Percentiles rank a stretch among this genome's conserved stretches.
These are phyloP conservation scores for Ophiothrix spiculata DNA, from an alignment of 35 echinoderm and acorn worm species.

Conservation along the genomic window DNA sequence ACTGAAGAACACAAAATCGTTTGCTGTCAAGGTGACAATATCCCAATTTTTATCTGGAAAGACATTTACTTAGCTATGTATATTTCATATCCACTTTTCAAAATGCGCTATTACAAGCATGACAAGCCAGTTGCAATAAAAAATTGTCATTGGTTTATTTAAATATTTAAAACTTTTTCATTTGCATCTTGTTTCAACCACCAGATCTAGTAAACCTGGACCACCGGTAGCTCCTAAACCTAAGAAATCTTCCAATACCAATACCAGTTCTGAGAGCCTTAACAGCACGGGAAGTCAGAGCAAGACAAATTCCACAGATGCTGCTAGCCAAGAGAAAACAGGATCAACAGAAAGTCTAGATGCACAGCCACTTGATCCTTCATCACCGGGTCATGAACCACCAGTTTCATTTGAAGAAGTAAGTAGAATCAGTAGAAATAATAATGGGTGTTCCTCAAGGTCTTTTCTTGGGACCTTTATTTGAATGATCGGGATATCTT, in stretches of 20 bases:
- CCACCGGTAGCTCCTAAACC: background rate
- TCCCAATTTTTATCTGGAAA: too few relatives aligned
- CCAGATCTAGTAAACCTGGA: background rate
- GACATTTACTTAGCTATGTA: too few relatives aligned
- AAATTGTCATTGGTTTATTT: too few relatives aligned
- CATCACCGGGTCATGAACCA: background rate
- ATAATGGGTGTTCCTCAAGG: background rate
- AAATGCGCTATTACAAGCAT: too few relatives aligned
- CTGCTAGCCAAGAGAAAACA: background rate
- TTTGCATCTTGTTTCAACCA: too few relatives aligned
- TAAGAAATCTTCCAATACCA: slow-evolving; percentile 2
- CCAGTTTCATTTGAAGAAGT: slow-evolving; percentile 4
- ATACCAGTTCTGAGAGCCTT: background rate
- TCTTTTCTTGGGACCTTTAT: background rate
- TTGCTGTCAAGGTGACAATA: too few relatives aligned
- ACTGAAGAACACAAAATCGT: too few relatives aligned
- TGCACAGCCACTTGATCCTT: background rate
- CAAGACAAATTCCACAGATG: background rate
- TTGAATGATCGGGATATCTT: background rate
- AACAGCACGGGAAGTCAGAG: background rate
- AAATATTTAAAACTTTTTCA: too few relatives aligned
- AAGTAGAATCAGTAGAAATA: background rate
- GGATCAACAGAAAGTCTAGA: slow-evolving; percentile 1
- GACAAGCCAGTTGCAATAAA: too few relatives aligned
- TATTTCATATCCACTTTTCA: too few relatives aligned